Evolutionary conservation across 2,888 invertebrate species (phyloP), one percentile per base, ranked within the genome.

Genomic region (Sphaeridia pumilis): DNA sequence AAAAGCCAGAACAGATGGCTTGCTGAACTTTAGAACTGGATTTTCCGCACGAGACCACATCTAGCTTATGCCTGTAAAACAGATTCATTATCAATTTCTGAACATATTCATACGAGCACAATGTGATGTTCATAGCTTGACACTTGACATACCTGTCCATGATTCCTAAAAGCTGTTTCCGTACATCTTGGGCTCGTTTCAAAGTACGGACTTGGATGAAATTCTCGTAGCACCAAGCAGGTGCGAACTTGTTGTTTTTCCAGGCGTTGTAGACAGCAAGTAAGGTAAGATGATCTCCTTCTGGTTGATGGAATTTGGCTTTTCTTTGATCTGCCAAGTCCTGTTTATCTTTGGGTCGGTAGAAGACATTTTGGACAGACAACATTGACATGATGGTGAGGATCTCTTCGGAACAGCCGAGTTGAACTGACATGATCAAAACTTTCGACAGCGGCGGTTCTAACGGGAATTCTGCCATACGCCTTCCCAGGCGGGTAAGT

Each of bases 221-320:
- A 75, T 98, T 98, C 70, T 98, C 97, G 68, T 94, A 97, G 71
- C 98, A 98, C 98, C 98, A 99, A 0, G 94, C 92, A 70, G 92
- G 93, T 0, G 93, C 93, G 71, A 97, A 97, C 73, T 97, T 95
- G 69, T 97, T 97, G 70, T 95, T 95, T 67, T 92, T 87, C 98
- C 98, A 99, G 46, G 95, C 93, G 70, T 98, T 98, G 70, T 94
- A 98, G 3, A 99, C 98, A 0, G 97, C 92, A n/a, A 98, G 72
- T 24, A 98, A 73, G 0, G 98, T 98, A 38, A 98, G 73, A 72
- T 98, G 98, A 71, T 99, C 98, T 1, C 98, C 98, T 71, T 98
- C 98, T 0, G 92, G 79, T 71, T 99, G 98, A 73, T 98, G 97
- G 71, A 98, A 99, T 73, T 97, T 97, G 0, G 97, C 95, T 69